Evolutionary conservation across 2,113 vertebrate genomes (phyloP), one percentile per base, ranked within the genome.

Genomic region (Rhizomys pruinosus): DNA sequence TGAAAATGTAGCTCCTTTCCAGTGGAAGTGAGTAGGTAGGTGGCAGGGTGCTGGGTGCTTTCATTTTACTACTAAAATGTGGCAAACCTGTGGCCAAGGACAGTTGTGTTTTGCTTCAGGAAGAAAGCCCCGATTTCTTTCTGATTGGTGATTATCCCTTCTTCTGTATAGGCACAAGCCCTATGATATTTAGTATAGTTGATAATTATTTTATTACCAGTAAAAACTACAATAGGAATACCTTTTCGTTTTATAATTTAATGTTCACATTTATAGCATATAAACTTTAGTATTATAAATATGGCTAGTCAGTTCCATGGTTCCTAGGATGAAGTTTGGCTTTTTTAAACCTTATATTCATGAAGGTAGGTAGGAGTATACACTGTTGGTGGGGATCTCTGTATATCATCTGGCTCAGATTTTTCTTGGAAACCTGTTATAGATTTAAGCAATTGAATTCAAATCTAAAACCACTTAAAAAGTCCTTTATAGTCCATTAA

Each of bases 391-490:
- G 77, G 84, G 88, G 92, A 85, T 90, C 57, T 72, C 0, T 68
- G 0, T 42, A 34, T 94, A 59, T 80, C 93, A 69, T 92, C 95
- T 82, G 95, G 95, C 42, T 91, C 92, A 34, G 23, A 77, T 87
- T 79, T 73, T 94, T 72, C 96, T 94, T 92, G 66, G 76, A 98
- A 94, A 68, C 87, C 72, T 97, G 93, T 96, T 82, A 82, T 2
- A 87, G 69, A 96, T 96, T 91, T 95, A 59, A 97, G 63, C 93
- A 93, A 86, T 91, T 79, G 73, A 73, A 68, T 95, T 97, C 94
- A 96, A 90, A 90, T 97, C 89, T 66, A 90, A 97, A 96, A 93
- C 86, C 76, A 95, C 82, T 96, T 97, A 72, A 97, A 97, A 94
- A 97, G 78, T 97, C 78, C 92, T 93, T 68, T 94, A 93, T 93